Evolutionary conservation across 2,113 vertebrate species (phyloP).

Genomic region (Arothron firmamentum): DNA sequence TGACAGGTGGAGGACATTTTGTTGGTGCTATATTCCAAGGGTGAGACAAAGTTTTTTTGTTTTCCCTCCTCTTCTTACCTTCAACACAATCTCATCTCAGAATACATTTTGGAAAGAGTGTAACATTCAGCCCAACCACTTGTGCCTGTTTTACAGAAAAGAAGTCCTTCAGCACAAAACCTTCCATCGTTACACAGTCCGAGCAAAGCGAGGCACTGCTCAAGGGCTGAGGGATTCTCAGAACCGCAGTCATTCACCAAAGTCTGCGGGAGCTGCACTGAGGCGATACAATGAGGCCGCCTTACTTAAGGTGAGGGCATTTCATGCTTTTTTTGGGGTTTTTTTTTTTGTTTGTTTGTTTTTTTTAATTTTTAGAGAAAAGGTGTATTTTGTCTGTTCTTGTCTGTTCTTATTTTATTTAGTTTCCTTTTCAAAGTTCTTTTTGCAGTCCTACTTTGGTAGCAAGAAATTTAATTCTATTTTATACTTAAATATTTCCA

Average conservation of each 20-base stretch:
- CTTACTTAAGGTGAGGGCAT: slow-evolving; percentile 75
- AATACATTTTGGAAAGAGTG: not conserved
- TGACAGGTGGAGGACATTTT: slow-evolving; percentile 95
- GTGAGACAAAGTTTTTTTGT: slow-evolving; percentile 62
- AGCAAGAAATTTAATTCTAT: not conserved
- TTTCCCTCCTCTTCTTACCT: no score
- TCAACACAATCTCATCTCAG: no score
- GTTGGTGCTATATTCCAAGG: slow-evolving; percentile 90
- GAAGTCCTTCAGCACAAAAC: slow-evolving; percentile 89
- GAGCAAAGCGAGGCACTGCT: slow-evolving; percentile 86
- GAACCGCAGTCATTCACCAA: slow-evolving; percentile 74
- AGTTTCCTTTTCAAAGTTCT: not conserved
- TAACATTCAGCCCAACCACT: not conserved
- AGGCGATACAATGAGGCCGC: slow-evolving; percentile 88
- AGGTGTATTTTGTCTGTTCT: no score
- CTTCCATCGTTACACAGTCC: slow-evolving; percentile 92
- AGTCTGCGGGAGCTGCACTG: slow-evolving; percentile 86
- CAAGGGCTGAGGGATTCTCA: slow-evolving; percentile 85
- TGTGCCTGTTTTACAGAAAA: slow-evolving; percentile 64
- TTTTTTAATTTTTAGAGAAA: not conserved
- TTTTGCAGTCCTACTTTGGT: not conserved
- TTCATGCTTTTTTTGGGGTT: no score
- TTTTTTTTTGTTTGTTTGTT: not conserved
- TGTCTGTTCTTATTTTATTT: no score
- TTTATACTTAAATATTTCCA: not conserved